Percentiles rank a stretch among this genome's conserved stretches.
These are phyloP conservation scores for Cebus imitator DNA, from an alignment of 2,113 vertebrate species.

Conservation along the genomic window DNA sequence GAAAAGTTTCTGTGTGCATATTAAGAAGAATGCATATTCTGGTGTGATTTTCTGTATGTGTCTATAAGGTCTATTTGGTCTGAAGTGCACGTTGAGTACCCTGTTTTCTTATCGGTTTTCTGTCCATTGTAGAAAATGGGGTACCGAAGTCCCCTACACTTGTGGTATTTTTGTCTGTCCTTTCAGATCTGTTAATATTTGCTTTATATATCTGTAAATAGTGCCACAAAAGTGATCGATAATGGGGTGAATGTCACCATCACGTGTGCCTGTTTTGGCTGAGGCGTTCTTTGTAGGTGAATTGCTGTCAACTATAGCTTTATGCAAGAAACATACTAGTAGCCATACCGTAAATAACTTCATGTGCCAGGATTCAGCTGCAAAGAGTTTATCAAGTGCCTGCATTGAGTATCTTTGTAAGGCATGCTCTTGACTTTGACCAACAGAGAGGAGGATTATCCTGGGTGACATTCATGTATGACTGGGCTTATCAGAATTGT, in stretches of 20 bases:
- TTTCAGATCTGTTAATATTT: not conserved
- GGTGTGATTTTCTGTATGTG: not conserved
- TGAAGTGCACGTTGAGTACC: no score
- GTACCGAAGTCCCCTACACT: not conserved
- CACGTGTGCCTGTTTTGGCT: rapidly evolving
- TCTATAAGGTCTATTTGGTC: not conserved
- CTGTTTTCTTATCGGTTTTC: not conserved
- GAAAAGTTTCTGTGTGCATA: no score
- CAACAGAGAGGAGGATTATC: rapidly evolving
- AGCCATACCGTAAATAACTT: rapidly evolving
- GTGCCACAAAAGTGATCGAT: not conserved
- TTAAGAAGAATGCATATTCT: not conserved
- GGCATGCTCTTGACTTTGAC: rapidly evolving
- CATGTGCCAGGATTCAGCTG: not conserved
- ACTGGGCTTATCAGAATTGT: not conserved
- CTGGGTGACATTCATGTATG: rapidly evolving
- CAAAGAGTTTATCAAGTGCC: not conserved
- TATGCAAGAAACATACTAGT: not conserved
- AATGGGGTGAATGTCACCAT: rapidly evolving
- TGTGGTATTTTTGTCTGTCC: not conserved
- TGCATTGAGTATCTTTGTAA: no score
- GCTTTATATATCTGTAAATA: not conserved
- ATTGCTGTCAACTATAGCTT: not conserved
- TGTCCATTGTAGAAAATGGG: not conserved
- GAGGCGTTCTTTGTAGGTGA: not conserved